These are phyloP conservation scores for Zaprionus gabonicus DNA, from an alignment of 1,140 invertebrate genomes.

Conservation along the genomic window DNA sequence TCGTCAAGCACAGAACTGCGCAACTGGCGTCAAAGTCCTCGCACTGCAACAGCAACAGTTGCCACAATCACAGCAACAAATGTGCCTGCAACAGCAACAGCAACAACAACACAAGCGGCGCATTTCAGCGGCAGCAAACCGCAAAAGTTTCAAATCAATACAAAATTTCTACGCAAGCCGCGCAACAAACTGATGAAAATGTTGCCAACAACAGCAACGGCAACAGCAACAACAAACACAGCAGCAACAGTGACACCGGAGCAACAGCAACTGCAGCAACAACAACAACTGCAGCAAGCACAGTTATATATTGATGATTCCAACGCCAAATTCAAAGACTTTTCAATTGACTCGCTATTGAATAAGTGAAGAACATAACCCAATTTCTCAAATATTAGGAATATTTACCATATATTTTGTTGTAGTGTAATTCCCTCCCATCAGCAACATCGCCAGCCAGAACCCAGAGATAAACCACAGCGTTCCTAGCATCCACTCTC, in stretches of 20 bases:
- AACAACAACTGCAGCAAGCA: conserved; percentile 35
- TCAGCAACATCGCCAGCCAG: neutral
- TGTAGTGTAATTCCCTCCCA: conserved; percentile 62
- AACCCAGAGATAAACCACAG: conserved; percentile 44
- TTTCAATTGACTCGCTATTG: conserved; percentile 83
- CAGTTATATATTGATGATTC: conserved; percentile 73
- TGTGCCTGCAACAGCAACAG: neutral
- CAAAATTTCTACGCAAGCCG: conserved; percentile 80
- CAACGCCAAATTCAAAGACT: conserved; percentile 84
- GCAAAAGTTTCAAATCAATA: conserved; percentile 81
- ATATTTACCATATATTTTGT: conserved; percentile 38
- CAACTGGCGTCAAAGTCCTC: conserved; percentile 60
- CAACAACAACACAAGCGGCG: conserved; percentile 16
- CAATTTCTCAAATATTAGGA: conserved; percentile 40
- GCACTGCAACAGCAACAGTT: conserved; percentile 20
- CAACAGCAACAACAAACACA: neutral
- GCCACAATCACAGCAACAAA: neutral
- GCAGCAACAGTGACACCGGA: conserved; percentile 14
- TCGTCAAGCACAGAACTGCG: conserved; percentile 44
- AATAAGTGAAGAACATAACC: conserved; percentile 61
- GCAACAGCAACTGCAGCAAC: conserved; percentile 18
- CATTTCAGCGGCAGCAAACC: conserved; percentile 47
- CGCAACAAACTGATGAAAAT: conserved; percentile 77
- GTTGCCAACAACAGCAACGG: conserved; percentile 39
- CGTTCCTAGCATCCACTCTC: conserved; percentile 59